phyloP scores from a whole-genome alignment of 1,140 invertebrate species.

The Drosophila persimilis region DNA sequence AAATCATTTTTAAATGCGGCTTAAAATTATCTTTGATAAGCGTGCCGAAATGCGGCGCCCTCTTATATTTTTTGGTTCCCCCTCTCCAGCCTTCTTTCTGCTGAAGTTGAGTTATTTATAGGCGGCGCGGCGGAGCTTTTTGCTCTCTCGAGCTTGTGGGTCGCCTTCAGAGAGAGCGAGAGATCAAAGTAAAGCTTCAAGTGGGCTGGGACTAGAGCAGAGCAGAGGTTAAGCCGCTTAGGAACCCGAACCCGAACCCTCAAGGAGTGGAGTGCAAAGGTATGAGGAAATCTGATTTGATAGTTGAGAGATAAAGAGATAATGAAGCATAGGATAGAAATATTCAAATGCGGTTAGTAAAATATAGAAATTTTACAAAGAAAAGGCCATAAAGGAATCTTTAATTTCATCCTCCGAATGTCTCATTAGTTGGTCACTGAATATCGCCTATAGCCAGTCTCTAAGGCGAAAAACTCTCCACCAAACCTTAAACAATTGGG shows the following conservation, averaged over 20 bases:
- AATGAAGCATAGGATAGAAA: background rate
- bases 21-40: constrained; percentile 78
- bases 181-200: constrained; percentile 34
- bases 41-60: constrained; percentile 57
- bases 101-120: constrained; percentile 60
- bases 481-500: background rate
- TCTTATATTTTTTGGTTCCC: constrained; percentile 24
- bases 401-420: no score
- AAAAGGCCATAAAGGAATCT: no score
- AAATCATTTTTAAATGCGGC: constrained; percentile 77
- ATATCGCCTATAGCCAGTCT: no score
- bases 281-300: constrained; percentile 4
- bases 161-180: constrained; percentile 38
- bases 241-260: constrained; percentile 1
- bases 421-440: no score
- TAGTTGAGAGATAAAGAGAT: constrained; percentile 13
- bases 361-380: background rate
- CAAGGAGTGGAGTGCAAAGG: background rate
- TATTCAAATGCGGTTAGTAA: background rate
- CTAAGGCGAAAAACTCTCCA: background rate
- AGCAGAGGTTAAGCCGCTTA: constrained; percentile 40
- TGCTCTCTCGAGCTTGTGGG: constrained; percentile 31
- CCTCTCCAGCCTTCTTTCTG: constrained; percentile 6
- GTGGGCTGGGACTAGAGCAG: no score
- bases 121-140: constrained; percentile 1